Evolutionary conservation across 37 sponge, comb jelly and placozoan species (phyloP).

Genomic region (Geodia barretti): DNA sequence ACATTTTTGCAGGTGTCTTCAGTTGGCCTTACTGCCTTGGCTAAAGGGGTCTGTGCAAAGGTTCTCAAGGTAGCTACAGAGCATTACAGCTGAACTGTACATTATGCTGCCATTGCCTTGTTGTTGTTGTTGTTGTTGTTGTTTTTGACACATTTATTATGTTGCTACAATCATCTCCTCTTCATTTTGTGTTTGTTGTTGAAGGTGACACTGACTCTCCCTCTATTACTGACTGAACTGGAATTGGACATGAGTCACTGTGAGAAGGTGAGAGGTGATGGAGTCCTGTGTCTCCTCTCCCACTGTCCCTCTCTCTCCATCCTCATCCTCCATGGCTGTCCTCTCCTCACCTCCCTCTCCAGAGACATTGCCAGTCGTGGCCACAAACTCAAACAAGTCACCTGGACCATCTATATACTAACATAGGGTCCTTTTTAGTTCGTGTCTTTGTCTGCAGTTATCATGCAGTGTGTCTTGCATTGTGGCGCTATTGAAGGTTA

Average conservation of each 20-base stretch:
- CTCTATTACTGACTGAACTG: too few relatives aligned
- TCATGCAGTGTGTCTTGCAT: too few relatives aligned
- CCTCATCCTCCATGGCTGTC: conserved; percentile 61
- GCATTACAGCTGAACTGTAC: too few relatives aligned
- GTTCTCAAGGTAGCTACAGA: conserved; percentile 53
- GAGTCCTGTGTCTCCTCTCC: conserved; percentile 20
- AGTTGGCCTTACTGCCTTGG: conserved; percentile 24
- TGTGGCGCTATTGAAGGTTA: too few relatives aligned
- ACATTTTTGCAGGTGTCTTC: conserved; percentile 44
- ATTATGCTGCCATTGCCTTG: too few relatives aligned
- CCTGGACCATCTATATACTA: conserved; percentile 62
- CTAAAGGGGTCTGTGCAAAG: conserved; percentile 25
- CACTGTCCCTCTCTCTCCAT: conserved; percentile 57
- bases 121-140: too few relatives aligned
- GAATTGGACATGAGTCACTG: conserved; percentile 68
- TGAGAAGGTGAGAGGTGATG: conserved; percentile 58
- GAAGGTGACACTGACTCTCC: too few relatives aligned
- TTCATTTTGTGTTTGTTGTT: too few relatives aligned
- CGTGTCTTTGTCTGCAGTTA: too few relatives aligned
- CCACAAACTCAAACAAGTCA: conserved; percentile 31
- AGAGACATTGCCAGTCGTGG: conserved; percentile 19
- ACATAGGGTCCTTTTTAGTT: too few relatives aligned
- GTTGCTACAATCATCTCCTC: too few relatives aligned
- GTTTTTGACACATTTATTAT: too few relatives aligned
- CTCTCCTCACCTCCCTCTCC: conserved; percentile 35